Evolutionary conservation across 2,888 invertebrate species (phyloP).

Genomic region (Idaea biselata): DNA sequence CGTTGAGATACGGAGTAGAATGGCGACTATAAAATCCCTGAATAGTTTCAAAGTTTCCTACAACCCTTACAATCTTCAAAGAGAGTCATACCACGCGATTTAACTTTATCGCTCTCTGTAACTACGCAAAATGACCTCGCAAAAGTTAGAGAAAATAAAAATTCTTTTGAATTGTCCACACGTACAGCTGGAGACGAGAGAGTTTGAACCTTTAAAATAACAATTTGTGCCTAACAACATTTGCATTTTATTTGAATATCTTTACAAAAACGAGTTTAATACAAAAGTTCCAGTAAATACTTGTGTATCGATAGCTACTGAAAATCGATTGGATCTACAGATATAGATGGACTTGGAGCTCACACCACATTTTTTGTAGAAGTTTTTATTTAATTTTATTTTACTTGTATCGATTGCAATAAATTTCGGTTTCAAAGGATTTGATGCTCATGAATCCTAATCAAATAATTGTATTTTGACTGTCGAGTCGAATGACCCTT

Average conservation of each 20-base stretch:
- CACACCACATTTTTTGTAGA: slow-evolving; percentile 39
- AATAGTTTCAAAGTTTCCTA: not conserved
- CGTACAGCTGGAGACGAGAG: slow-evolving; percentile 30
- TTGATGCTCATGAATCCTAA: slow-evolving; percentile 50
- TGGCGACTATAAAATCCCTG: not conserved
- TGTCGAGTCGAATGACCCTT: slow-evolving; percentile 43
- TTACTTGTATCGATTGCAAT: slow-evolving; percentile 17
- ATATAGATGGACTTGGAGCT: slow-evolving; percentile 40
- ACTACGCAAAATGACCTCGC: slow-evolving; percentile 1
- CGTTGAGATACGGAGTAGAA: not conserved
- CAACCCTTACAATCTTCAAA: not conserved
- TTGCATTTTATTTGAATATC: slow-evolving; percentile 48
- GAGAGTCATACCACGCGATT: not conserved
- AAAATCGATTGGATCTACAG: slow-evolving; percentile 9
- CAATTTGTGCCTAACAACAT: slow-evolving; percentile 40
- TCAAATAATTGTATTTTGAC: slow-evolving; percentile 45
- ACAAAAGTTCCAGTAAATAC: slow-evolving; percentile 35
- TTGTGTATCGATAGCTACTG: slow-evolving; percentile 29
- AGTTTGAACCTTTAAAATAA: slow-evolving; percentile 34
- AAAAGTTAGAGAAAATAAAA: slow-evolving; percentile 34
- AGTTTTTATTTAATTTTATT: slow-evolving; percentile 1
- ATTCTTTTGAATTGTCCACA: slow-evolving; percentile 37
- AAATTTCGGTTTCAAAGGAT: slow-evolving; percentile 38
- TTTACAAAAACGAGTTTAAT: slow-evolving; percentile 28
- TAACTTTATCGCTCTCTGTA: not conserved